phyloP scores from a whole-genome alignment of 1,140 invertebrate species.

The Mamestra configurata region DNA sequence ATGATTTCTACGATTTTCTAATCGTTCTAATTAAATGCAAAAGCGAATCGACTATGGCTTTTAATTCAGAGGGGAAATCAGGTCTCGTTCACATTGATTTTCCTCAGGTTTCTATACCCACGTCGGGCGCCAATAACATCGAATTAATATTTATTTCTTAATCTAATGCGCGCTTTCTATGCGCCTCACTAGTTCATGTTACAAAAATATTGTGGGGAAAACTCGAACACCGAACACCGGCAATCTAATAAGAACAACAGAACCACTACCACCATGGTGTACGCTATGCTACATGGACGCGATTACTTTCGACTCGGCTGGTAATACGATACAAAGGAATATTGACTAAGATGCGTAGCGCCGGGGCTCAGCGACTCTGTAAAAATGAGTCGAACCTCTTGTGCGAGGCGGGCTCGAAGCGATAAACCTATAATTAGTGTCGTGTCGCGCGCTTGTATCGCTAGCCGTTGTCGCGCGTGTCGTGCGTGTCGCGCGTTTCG shows the following conservation, averaged over 20 bases:
- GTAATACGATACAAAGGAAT: constrained; percentile 29
- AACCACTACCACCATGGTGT: constrained; percentile 19
- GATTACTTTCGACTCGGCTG: constrained; percentile 36
- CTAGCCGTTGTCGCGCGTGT: constrained; percentile 61
- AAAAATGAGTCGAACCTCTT: constrained; percentile 3
- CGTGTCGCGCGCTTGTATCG: constrained; percentile 46
- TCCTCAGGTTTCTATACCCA: constrained; percentile 6
- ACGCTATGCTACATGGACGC: constrained; percentile 42
- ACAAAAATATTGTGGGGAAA: constrained; percentile 48
- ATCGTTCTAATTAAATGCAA: constrained; percentile 33
- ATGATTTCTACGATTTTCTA: background rate
- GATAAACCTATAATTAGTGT: constrained; percentile 18
- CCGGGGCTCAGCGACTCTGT: constrained; percentile 21
- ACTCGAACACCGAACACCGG: constrained; percentile 44
- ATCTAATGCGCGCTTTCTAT: constrained; percentile 13
- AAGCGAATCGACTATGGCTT: constrained; percentile 33
- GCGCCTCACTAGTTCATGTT: constrained; percentile 41
- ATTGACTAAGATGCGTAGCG: constrained; percentile 1
- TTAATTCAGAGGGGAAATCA: constrained; percentile 13
- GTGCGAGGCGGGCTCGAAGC: constrained; percentile 18
- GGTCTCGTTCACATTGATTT: constrained; percentile 23
- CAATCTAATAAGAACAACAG: constrained; percentile 43
- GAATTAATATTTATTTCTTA: constrained; percentile 3
- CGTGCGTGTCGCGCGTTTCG: constrained; percentile 51
- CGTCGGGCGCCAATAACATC: constrained; percentile 49